phyloP scores from a whole-genome alignment of 2,888 invertebrate species.

The Gortyna flavago region DNA sequence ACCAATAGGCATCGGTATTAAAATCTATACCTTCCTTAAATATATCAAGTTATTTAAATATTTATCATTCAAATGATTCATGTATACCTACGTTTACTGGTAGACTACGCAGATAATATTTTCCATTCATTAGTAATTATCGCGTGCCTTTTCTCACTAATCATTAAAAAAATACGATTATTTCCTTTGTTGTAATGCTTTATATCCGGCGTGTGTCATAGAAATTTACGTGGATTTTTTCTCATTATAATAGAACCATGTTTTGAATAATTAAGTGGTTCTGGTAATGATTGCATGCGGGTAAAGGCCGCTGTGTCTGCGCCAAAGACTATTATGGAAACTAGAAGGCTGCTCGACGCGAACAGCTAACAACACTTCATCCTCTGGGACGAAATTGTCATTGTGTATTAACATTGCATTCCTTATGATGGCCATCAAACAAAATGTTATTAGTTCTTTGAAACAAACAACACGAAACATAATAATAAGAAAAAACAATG shows the following conservation, averaged over 20 bases:
- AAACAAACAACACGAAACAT: conserved; percentile 33
- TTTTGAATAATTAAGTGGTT: conserved; percentile 69
- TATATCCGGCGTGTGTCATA: conserved; percentile 63
- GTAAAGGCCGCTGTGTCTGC: conserved; percentile 69
- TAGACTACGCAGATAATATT: conserved; percentile 63
- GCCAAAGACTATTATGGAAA: conserved; percentile 70
- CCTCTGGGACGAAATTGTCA: conserved; percentile 71
- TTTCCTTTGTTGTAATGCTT: conserved; percentile 64
- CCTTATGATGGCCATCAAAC: conserved; percentile 30
- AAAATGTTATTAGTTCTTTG: conserved; percentile 21
- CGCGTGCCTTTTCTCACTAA: conserved; percentile 54
- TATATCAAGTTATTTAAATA: conserved; percentile 52
- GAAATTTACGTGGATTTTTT: conserved; percentile 55
- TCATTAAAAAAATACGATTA: conserved; percentile 58
- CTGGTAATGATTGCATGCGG: conserved; percentile 71
- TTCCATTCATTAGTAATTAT: conserved; percentile 71
- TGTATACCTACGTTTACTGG: conserved; percentile 40
- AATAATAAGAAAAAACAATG: conserved; percentile 31
- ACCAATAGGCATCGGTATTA: conserved; percentile 27
- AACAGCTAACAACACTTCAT: conserved; percentile 65
- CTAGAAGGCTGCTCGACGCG: conserved; percentile 72
- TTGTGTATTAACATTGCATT: conserved; percentile 53
- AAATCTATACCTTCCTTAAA: conserved; percentile 42
- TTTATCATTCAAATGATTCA: conserved; percentile 63
- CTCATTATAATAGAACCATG: conserved; percentile 63